Conservation (phyloP, 2,797 vertebrate genomes). For the Galagoides demidoff region DNA sequence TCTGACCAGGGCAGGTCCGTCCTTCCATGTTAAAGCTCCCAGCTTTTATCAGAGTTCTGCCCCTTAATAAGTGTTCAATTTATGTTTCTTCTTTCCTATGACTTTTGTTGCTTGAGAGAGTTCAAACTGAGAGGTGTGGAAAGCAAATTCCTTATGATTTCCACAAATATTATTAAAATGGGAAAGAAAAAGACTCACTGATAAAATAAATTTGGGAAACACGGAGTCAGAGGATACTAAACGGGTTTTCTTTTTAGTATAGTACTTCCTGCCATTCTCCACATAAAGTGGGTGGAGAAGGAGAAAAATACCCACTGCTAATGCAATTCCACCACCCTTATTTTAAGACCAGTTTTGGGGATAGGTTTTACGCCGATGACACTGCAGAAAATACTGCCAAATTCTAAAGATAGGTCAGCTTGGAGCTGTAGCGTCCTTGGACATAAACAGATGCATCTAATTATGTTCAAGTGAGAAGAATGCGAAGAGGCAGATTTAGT, state of each 20-base stretch:
- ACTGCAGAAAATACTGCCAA: not conserved
- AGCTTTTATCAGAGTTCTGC: not conserved
- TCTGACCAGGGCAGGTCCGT: not conserved
- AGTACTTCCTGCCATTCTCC: not conserved
- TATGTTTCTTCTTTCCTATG: not conserved
- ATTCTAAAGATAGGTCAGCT: not conserved
- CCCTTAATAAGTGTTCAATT: not conserved
- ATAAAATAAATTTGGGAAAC: constrained; percentile 15
- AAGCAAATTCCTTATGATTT: not conserved
- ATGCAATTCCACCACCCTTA: not conserved
- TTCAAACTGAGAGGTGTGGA: not conserved
- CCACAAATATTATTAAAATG: constrained; percentile 16
- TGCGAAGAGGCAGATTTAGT: constrained; percentile 1
- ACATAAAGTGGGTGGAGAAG: not conserved
- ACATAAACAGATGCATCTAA: constrained; percentile 8
- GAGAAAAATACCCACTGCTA: not conserved
- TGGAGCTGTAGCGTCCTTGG: not conserved
- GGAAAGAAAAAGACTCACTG: not conserved
- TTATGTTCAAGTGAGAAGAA: not conserved
- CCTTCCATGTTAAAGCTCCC: not conserved
- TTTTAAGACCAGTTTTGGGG: not conserved
- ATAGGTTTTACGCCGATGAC: not conserved
- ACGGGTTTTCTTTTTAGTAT: not conserved
- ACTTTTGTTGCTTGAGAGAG: not conserved
- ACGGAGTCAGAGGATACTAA: not conserved